Base-by-base conservation (phyloP, 2,888 invertebrate genomes). In the Plemyria rubiginata region DNA sequence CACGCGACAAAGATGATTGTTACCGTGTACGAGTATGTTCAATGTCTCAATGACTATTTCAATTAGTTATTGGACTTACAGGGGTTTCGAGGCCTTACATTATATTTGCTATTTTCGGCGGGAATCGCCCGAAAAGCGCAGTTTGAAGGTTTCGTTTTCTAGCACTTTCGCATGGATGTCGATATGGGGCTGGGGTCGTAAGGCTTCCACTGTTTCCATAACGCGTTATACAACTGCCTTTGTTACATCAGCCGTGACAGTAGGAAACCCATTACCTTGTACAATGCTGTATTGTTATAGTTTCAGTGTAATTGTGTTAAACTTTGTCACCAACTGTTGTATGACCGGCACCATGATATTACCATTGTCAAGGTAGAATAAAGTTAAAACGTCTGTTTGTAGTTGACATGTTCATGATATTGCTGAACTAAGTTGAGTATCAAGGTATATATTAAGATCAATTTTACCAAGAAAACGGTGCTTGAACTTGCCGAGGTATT, bases 171-270 rank as follows among this genome's bases (percentile, higher is more conserved):
- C 22, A n/a, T n/a, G 28, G n/a, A 16, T 28, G 11, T 48, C 22
- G n/a, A n/a, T 38, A 55, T 0, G 12, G 15, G 15, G 36, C 36
- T 45, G 77, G 86, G 81, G 82, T 82, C 82, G 80, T 77, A 73
- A 73, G 74, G 83, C 75, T 85, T 86, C 84, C 80, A 78, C 63
- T 66, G 77, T 69, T 76, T 73, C 74, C 78, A 81, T 70, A 68
- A 61, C 54, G 63, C 70, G 76, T 82, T 86, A 87, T 87, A 78
- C 74, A 87, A 85, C 77, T 70, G 72, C 75, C 81, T 83, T 77
- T 78, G 76, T 84, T 85, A 82, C 83, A 82, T 83, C 76, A 79
- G 78, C 74, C 74, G 71, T 75, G 75, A 76, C 70, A 77, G 80
- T 87, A 86, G 80, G 85, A 88, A 88, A 68, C 75, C 74, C 70